phyloP scores from a whole-genome alignment of 2,113 vertebrate genomes.

The Petaurus breviceps region DNA sequence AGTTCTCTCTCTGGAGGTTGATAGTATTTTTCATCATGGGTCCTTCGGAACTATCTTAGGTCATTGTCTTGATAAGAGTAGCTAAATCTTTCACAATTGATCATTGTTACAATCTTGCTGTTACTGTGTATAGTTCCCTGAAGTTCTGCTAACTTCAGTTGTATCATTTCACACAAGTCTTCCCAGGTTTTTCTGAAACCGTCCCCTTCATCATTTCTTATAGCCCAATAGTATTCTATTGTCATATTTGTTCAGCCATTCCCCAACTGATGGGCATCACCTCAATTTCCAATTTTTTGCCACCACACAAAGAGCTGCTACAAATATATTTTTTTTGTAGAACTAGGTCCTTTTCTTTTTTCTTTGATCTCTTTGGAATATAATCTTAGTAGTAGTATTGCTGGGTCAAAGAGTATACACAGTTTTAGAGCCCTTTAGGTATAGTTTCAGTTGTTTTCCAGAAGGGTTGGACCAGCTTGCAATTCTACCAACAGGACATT shows the following conservation, averaged over 20 bases:
- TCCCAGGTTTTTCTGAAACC: not conserved
- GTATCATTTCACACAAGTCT: not conserved
- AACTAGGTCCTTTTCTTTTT: not conserved
- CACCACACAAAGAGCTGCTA: not conserved
- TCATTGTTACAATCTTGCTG: not conserved
- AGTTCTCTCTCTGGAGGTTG: not conserved
- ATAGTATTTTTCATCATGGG: not conserved
- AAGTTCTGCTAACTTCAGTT: not conserved
- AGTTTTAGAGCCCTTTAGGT: not conserved
- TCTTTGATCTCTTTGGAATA: not conserved
- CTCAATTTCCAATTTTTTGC: not conserved
- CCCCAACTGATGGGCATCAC: not conserved
- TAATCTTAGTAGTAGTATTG: not conserved
- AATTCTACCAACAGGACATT: not conserved
- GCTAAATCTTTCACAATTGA: not conserved
- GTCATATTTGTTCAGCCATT: not conserved
- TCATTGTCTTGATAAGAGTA: not conserved
- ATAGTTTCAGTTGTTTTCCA: not conserved
- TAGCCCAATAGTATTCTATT: not conserved
- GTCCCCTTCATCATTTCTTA: not conserved
- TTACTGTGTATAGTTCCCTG: not conserved
- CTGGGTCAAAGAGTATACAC: not conserved
- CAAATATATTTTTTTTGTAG: not conserved
- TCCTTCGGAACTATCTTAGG: not conserved
- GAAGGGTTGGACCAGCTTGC: not conserved